Base-by-base conservation (phyloP, 1,140 invertebrate species). In the Drosophila burlai region DNA sequence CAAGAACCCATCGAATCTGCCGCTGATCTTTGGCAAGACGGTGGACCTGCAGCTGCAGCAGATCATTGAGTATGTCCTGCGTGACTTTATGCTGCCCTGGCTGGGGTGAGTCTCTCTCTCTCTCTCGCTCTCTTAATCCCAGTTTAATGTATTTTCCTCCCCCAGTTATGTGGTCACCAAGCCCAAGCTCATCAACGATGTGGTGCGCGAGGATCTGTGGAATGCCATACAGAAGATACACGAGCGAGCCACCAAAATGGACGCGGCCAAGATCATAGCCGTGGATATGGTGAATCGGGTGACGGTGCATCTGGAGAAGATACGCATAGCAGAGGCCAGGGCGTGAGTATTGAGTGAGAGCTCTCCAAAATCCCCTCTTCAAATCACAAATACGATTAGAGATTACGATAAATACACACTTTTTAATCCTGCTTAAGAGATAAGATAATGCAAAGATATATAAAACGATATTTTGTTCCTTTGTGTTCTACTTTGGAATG, bases 231-330 rank as follows among this genome's bases (percentile, higher is more conserved):
- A 97, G 90, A 96, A 95, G 93, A 92, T 98, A 15, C 95, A 97
- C 87, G 95, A 96, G 24, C 94, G 96, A 74, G 93, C 97, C 24
- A 94, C 94, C 3, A 95, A 95, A 91, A 94, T 98, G 49, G 97
- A 98, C 93, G 95, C 96, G 31, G 96, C 97, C 50, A 97, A 97
- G 93, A 93, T 98, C 24, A 95, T 98, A 45, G 97, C 97, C 6
- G 95, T 95, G 86, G 97, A 97, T 93, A 96, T 98, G 93, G 95
- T 97, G 4, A 92, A 92, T 68, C 75, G 91, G 4, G 95, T 98
- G 10, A 97, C 96, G 36, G 94, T 95, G 69, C 97, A 98, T 94
- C 97, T 98, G 94, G 97, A 97, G 91, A 96, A 96, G 86, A 97
- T 98, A 49, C 94, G 97, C 80, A 94, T 96, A 83, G 95, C 97